Evolutionary conservation across 1,140 invertebrate genomes (phyloP), one percentile per base, ranked within the genome.

Genomic region (Lycorma delicatula): DNA sequence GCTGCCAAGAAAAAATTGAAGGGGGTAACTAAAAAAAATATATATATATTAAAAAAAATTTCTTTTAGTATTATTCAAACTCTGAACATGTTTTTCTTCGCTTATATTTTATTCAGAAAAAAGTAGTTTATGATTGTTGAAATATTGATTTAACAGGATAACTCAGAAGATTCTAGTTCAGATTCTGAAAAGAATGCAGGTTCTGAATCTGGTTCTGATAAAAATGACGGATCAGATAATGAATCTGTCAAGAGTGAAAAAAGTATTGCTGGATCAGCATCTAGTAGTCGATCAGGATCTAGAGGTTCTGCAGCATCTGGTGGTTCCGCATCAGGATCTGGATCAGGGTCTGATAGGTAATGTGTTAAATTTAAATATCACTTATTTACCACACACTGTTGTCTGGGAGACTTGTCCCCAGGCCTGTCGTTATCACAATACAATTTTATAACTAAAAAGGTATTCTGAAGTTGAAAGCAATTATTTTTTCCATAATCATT

Each of bases 81-180:
- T 26, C 38, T 25, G 16, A 23, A 23, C 38, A 4, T 53, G 6
- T 6, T n/a, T 11, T 36, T 18, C 22, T n/a, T 53, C 5, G 16
- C 12, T 41, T 46, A 25, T 50, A n/a, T 38, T 7, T 51, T 53
- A 16, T 29, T 26, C 13, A 49, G n/a, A 16, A 11, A 28, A 22
- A 23, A 48, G 23, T 20, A 49, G 23, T 25, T 25, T 48, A 7
- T 11, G 9, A 18, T 53, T 38, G 29, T 36, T 44, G 20, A 54
- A 41, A 16, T 13, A 22, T 29, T n/a, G 3, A 50, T 58, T 56
- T 49, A 49, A 29, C 57, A 64, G 59, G 64, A 66, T 55, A 60
- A 60, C n/a, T 64, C 64, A 31, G 61, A 54, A 11, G 64, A 64
- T n/a, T 66, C 64, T n/a, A 59, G 59, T 16, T 65, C 64, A 13